A percentile compares a stretch with the other conserved stretches of the same genome.
Conservation (phyloP, 2,888 invertebrate genomes). For the Campoplex capitator region DNA sequence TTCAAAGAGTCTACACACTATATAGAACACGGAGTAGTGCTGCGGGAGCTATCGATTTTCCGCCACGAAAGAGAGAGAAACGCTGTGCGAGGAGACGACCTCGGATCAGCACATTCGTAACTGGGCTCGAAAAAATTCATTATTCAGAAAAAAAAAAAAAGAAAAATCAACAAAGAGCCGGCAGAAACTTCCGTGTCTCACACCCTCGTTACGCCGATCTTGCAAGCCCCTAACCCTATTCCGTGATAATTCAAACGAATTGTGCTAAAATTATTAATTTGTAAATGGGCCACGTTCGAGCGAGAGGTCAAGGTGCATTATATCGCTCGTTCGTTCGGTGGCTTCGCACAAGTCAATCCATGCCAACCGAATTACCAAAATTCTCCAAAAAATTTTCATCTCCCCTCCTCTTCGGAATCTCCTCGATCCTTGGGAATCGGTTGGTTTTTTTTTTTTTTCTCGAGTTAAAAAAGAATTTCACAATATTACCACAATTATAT, state of each 20-base stretch:
- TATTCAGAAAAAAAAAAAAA: slow-evolving; percentile 47
- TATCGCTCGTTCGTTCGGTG: not conserved
- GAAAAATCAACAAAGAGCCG: too few relatives aligned
- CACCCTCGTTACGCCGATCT: slow-evolving; percentile 10
- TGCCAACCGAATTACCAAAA: not conserved
- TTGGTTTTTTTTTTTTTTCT: not conserved
- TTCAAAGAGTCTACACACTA: slow-evolving; percentile 47
- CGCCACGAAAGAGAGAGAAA: slow-evolving; percentile 42
- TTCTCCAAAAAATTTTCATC: not conserved
- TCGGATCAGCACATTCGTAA: slow-evolving; percentile 40
- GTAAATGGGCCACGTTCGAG: slow-evolving; percentile 14
- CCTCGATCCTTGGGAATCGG: not conserved
- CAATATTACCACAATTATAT: not conserved
- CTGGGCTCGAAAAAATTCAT: slow-evolving; percentile 46
- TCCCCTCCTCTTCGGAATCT: not conserved
- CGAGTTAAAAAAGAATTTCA: not conserved
- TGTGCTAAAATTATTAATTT: slow-evolving; percentile 27
- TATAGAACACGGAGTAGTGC: slow-evolving; percentile 40
- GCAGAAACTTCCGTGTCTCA: slow-evolving; percentile 19
- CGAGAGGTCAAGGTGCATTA: slow-evolving; percentile 32
- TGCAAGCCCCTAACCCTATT: not conserved
- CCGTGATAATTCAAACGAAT: not conserved
- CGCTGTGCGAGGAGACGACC: slow-evolving; percentile 42
- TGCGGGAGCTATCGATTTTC: slow-evolving; percentile 62
- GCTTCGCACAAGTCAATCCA: not conserved